Base-by-base conservation (phyloP, 2,888 invertebrate species). In the Dynastes hyllus region DNA sequence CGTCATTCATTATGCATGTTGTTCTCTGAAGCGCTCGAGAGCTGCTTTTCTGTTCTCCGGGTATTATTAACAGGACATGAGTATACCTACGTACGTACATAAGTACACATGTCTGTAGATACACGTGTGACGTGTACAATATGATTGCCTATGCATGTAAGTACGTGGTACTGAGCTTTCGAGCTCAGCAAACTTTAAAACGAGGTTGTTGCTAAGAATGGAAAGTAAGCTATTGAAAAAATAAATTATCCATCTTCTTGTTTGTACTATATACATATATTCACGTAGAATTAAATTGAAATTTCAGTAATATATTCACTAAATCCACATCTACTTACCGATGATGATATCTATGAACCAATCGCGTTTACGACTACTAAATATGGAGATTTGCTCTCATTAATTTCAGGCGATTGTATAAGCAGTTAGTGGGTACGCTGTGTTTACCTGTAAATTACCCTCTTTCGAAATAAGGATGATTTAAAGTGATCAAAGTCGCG, bases 1-100 rank as follows among this genome's bases (percentile, higher is more conserved):
- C 80, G 81, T 80, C 76, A 83, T 83, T 83, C 83, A 83, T 82
- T 83, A 81, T 84, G 81, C 77, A 82, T 81, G 79, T 83, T 82
- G 82, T 83, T 80, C 58, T 77, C 40, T 78, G 79, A 80, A 81
- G 78, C 80, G 80, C 76, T 79, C 65, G 75, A 80, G 80, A 51
- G 50, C 50, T 71, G 50, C 51, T 70, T 69, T 63, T 77, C 51
- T 40, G 22, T 55, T 58, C 58, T 73, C 58, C 51, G 22, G 58
- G 22, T 16, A 40, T 73, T 73, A 73, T 51, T 40, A 58, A 61
- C 58, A 55, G 29, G 58, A 29, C 29, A 9, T 55, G 22, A n/a
- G 55, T 55, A 22, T 61, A 61, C 13, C 6, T 69, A 50, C 50
- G 29, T 27, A 27, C 22, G 3, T 51, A 27, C 4, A 51, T n/a